A percentile compares a stretch with the other conserved stretches of the same genome.
Conservation (phyloP, 2,888 invertebrate genomes). For the Drosophila planitibia region DNA sequence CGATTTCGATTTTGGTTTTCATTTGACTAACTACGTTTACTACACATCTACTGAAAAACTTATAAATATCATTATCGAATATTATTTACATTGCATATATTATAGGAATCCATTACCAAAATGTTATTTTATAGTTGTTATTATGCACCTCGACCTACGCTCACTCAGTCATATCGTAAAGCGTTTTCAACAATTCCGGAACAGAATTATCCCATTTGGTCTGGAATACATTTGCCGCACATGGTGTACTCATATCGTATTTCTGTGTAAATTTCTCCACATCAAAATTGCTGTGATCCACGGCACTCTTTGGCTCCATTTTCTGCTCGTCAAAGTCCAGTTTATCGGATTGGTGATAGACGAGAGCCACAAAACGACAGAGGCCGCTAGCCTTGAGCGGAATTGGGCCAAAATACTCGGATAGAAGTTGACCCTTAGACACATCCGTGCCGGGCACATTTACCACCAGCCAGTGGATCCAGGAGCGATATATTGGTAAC, state of each 20-base stretch:
- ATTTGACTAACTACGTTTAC: constrained; percentile 2
- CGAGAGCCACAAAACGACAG: constrained; percentile 91
- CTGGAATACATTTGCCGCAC: constrained; percentile 92
- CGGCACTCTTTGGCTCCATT: constrained; percentile 56
- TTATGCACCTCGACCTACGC: neutral
- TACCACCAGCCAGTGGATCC: constrained; percentile 96
- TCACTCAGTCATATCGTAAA: constrained; percentile 55
- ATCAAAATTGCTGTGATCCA: constrained; percentile 86
- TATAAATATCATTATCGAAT: neutral
- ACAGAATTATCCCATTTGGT: constrained; percentile 90
- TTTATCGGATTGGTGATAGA: constrained; percentile 89
- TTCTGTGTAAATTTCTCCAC: constrained; percentile 86
- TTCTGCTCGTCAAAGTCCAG: constrained; percentile 87
- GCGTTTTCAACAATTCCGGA: constrained; percentile 78
- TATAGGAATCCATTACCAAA: constrained; percentile 28
- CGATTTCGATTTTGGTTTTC: neutral
- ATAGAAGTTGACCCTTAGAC: constrained; percentile 89
- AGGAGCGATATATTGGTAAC: constrained; percentile 92
- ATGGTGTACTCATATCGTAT: constrained; percentile 90
- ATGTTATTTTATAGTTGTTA: neutral
- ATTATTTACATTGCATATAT: neutral
- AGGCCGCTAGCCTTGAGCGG: constrained; percentile 91
- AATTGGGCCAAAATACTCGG: constrained; percentile 93
- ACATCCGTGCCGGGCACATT: constrained; percentile 92
- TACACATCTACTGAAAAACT: neutral